Conservation (phyloP, 2,797 vertebrate genomes). For the Premnoplex brunnescens region DNA sequence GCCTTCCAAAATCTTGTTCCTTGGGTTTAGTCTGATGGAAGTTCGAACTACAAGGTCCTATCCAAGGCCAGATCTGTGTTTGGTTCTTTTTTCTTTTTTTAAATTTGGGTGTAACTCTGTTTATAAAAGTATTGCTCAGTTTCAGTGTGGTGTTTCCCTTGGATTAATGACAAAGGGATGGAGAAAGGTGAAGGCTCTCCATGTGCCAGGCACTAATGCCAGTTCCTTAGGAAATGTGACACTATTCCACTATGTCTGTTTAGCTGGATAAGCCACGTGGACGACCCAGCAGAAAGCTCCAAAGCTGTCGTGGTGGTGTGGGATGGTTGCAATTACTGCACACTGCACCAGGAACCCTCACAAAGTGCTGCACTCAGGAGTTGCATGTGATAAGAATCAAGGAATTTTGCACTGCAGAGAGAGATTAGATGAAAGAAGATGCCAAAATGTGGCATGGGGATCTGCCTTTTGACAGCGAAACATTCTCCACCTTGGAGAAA, state of each 20-base stretch:
- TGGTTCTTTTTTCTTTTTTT: not conserved
- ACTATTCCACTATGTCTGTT: not conserved
- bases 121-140: not conserved
- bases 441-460: not conserved
- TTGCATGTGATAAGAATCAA: slow-evolving; percentile 9
- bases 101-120: not conserved
- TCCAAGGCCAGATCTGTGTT: not conserved
- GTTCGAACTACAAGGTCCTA: not conserved
- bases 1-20: not conserved
- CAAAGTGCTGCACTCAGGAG: not conserved
- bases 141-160: not conserved
- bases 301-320: rapidly evolving
- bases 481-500: not conserved
- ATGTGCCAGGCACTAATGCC: not conserved
- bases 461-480: not conserved
- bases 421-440: not conserved
- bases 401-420: not conserved
- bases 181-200: not conserved
- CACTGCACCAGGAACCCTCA: not conserved
- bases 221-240: not conserved
- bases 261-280: not conserved
- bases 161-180: not conserved
- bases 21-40: not conserved
- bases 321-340: not conserved
- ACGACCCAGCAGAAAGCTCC: not conserved